Base-by-base conservation (phyloP, 2,797 vertebrate species). In the Centroberyx gerrardi region DNA sequence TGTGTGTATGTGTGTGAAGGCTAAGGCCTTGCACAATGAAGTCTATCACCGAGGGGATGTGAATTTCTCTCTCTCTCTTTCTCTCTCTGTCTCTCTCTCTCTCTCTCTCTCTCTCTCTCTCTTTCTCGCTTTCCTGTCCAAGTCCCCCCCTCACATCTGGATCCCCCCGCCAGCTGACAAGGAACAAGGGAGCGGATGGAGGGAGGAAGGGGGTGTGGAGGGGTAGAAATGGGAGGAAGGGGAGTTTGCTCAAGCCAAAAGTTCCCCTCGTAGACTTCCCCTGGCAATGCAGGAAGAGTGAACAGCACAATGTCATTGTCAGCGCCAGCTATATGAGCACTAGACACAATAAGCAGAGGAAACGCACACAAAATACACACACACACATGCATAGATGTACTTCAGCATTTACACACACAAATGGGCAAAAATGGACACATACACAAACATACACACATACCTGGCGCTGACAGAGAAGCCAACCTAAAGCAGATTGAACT, bases 101-200 rank as follows among this genome's bases (percentile, higher is more conserved):
- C 62, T 61, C 71, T 74, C 68, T 5, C 70, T 68, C 74, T 78
- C 63, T 44, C 46, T 28, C 22, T 54, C n/a, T 65, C 13, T 63
- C 44, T n/a, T 15, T 38, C 31, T 18, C 62, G 33, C 62, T 36
- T 88, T 87, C 87, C 88, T 87, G 86, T 87, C 83, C 82, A 85
- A 76, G 72, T 71, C 74, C 69, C 62, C 17, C 85, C 62, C 76
- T 72, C 88, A 92, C 92, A 94, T 94, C 92, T 94, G 93, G 91
- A 93, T 83, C 87, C 80, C 88, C 76, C 76, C 85, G 82, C 69
- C 92, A 91, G 93, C 92, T 94, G 91, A 92, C 88, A 87, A 80
- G 81, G 67, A 90, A 90, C 83, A 91, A 86, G 88, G 71, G 86
- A 89, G 53, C 76, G 76, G 92, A 91, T 88, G 87, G 80, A 87